Base-by-base conservation (phyloP, 2,113 vertebrate genomes). In the Psephotus haematonotus region DNA sequence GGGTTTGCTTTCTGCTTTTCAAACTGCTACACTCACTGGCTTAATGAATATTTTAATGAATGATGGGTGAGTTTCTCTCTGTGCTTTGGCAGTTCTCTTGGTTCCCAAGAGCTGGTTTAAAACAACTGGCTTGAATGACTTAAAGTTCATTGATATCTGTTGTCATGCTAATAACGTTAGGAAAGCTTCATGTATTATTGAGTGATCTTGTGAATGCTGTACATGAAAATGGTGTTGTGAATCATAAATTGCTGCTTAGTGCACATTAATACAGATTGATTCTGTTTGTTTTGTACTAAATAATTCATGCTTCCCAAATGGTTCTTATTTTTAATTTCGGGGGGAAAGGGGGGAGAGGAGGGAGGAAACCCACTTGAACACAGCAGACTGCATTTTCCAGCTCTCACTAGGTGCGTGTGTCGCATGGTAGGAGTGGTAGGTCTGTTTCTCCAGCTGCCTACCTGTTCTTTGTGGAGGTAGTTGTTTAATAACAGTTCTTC, bases 121-220 rank as follows among this genome's bases (percentile, higher is more conserved):
- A 90, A 41, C 82, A 78, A 64, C 39, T 4, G 4, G 33, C 53
- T 92, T 92, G 95, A 90, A 89, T 96, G 79, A 80, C 90, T 97
- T 50, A 10, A 88, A 90, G 86, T 81, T 82, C 92, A 89, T 93
- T 93, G 77, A 82, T 97, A 84, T 47, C 55, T 60, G 78, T 91
- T 96, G 94, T 83, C 83, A 35, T 78, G 71, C 77, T 84, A 80
- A 82, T 91, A 76, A 76, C 0, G 0, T 82, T 86, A 65, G 75
- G 90, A 82, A 94, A 93, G 78, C 93, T 81, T 91, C 72, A 87
- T 96, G 76, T 83, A 79, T 96, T 97, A 94, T 90, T 97, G 86
- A 96, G 75, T 57, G 67, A 81, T 70, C 46, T 85, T 72, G 52
- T 88, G 76, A 76, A 52, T 78, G 60, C 80, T 74, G 68, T 77